Percentiles rank a stretch among this genome's conserved stretches.
Conservation (phyloP, 1,140 invertebrate species). For the Batillaria attramentaria region DNA sequence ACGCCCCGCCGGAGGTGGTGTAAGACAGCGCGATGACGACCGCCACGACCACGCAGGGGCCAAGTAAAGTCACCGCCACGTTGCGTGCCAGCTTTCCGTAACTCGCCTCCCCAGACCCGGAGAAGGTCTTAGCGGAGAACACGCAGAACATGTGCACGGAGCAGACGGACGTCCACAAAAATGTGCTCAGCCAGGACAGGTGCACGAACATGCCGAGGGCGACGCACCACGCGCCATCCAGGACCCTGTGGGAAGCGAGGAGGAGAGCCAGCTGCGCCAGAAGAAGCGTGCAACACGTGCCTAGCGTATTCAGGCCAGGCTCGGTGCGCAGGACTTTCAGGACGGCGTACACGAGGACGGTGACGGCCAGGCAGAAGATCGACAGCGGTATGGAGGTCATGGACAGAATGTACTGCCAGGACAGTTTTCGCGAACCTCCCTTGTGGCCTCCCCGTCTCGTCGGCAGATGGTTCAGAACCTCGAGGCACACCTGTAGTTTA, state of each 20-base stretch:
- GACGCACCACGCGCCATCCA: neutral
- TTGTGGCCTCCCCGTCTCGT: neutral
- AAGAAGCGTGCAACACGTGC: neutral
- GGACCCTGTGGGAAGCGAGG: neutral
- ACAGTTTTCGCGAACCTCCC: no score
- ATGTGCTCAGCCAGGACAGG: conserved; percentile 14
- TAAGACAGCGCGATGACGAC: neutral
- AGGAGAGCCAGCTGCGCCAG: conserved; percentile 24
- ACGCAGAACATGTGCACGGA: conserved; percentile 23
- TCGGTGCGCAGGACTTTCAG: conserved; percentile 12
- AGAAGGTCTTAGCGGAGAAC: conserved; percentile 4
- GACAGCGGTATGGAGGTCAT: conserved; percentile 17
- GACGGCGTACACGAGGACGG: neutral
- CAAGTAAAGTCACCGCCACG: neutral
- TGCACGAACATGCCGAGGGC: conserved; percentile 2
- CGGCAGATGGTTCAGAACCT: neutral
- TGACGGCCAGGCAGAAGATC: conserved; percentile 5
- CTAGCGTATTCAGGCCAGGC: conserved; percentile 26
- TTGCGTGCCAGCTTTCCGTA: neutral
- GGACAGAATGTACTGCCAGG: conserved; percentile 18
- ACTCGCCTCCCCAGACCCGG: neutral
- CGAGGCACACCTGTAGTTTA: neutral
- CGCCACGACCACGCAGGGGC: neutral
- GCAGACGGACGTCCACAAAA: conserved; percentile 21
- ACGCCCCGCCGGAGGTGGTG: neutral